A percentile compares a stretch with the other conserved stretches of the same genome.
Conservation (phyloP, 1,140 invertebrate genomes). For the Teleogryllus occipitalis region DNA sequence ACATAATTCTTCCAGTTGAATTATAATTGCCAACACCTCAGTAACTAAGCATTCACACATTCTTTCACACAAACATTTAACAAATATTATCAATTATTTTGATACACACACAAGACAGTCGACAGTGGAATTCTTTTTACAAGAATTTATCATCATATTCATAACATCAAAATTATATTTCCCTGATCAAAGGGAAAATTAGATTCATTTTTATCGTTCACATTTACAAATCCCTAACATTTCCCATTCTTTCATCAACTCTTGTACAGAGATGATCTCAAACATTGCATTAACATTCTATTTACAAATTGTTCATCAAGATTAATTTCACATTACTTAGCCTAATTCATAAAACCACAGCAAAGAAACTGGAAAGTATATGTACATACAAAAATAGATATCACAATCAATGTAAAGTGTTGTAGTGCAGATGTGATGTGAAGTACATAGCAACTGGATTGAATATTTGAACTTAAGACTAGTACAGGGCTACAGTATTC, state of each 20-base stretch:
- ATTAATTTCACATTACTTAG: background rate
- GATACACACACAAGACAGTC: background rate
- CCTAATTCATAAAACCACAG: background rate
- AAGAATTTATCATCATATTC: background rate
- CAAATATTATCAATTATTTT: background rate
- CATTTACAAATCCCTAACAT: background rate
- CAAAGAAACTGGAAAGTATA: background rate
- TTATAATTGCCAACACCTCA: background rate
- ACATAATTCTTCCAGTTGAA: background rate
- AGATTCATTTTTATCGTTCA: background rate
- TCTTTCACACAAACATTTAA: background rate
- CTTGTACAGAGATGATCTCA: background rate
- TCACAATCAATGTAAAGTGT: conserved; percentile 1
- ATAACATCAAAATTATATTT: background rate
- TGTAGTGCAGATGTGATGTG: background rate
- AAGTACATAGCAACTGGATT: background rate
- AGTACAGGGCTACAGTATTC: background rate
- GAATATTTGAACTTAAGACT: background rate
- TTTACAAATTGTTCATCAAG: background rate
- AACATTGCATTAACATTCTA: background rate
- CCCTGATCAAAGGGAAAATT: background rate
- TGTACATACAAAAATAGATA: background rate
- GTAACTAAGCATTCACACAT: background rate
- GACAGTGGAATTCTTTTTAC: background rate
- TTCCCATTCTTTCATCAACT: background rate